These are phyloP conservation scores for Andrena minutula DNA, from an alignment of 2,888 invertebrate species.

Conservation along the genomic window DNA sequence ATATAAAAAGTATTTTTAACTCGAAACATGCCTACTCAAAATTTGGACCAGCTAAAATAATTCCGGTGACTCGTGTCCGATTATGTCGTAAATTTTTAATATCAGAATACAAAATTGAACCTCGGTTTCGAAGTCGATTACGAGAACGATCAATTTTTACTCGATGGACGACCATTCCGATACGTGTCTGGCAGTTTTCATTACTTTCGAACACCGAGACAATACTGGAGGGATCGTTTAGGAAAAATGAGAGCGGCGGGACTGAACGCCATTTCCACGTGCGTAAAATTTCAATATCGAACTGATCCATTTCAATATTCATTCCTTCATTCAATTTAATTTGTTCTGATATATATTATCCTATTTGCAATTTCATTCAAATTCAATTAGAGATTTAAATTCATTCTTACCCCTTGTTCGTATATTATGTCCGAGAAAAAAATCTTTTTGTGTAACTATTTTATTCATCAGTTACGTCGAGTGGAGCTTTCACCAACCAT, in stretches of 20 bases:
- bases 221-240: constrained; percentile 93
- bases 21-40: too few species aligned
- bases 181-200: constrained; percentile 94
- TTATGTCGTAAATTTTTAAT: constrained; percentile 7
- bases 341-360: too few species aligned
- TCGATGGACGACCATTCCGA: constrained; percentile 90
- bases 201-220: constrained; percentile 93
- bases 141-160: constrained; percentile 88
- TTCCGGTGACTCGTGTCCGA: neutral
- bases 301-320: neutral
- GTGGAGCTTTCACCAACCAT: constrained; percentile 95
- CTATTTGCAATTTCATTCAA: too few species aligned
- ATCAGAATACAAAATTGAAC: constrained; percentile 41
- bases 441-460: neutral
- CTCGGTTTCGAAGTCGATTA: constrained; percentile 86
- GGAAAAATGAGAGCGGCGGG: constrained; percentile 93
- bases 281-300: constrained; percentile 50
- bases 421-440: too few species aligned
- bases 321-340: neutral
- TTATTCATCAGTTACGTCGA: constrained; percentile 90
- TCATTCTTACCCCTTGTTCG: too few species aligned
- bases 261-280: constrained; percentile 95
- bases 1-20: too few species aligned
- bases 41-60: too few species aligned
- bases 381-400: too few species aligned